Percentiles rank a stretch among this genome's conserved stretches.
phyloP scores from a whole-genome alignment of 2,113 vertebrate genomes.

The Oreochromis tanganicae region DNA sequence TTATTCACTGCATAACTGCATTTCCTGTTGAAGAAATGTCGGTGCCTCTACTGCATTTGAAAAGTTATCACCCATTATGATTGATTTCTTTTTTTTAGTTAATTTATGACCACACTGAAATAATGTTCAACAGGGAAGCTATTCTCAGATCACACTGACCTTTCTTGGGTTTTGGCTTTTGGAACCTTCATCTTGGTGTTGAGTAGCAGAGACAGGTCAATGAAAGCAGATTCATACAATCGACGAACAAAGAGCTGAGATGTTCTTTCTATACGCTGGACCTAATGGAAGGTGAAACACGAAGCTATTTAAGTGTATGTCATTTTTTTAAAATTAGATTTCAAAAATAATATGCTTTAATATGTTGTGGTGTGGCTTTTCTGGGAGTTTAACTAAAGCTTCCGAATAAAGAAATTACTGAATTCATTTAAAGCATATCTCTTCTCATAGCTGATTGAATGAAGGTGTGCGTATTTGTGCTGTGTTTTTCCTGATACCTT shows the following conservation, averaged over 20 bases:
- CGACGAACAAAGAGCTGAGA: conserved; percentile 76
- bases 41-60: background rate
- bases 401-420: background rate
- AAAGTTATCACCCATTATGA: background rate
- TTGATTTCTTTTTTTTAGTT: background rate
- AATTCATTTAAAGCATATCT: background rate
- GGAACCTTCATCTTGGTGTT: conserved; percentile 74
- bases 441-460: background rate
- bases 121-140: background rate
- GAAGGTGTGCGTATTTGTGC: background rate
- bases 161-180: conserved; percentile 52
- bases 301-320: background rate
- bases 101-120: background rate
- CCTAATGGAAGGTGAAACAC: conserved; percentile 8
- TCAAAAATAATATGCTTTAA: background rate
- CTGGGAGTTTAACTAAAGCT: background rate
- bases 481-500: conserved; percentile 32
- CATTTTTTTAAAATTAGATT: rapidly evolving
- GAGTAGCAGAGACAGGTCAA: conserved; percentile 75
- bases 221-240: conserved; percentile 77
- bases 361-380: background rate
- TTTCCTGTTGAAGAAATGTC: background rate
- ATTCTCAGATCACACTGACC: conserved; percentile 7
- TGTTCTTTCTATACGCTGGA: conserved; percentile 77
- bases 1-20: background rate